phyloP scores from a whole-genome alignment of 2,888 invertebrate species.

The Caenorhabditis doughertyi region DNA sequence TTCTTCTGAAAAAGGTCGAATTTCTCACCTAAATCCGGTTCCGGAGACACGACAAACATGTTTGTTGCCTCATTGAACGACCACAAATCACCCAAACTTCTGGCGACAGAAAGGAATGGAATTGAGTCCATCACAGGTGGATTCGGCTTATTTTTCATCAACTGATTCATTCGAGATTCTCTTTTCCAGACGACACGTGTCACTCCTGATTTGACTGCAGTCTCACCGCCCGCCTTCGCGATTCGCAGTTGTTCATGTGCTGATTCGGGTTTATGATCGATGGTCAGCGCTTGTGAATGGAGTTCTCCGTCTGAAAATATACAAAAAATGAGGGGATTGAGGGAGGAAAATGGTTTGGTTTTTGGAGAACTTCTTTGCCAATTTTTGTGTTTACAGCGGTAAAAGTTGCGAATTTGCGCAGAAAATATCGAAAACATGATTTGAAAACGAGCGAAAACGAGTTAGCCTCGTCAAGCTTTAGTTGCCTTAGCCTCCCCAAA shows the following conservation, averaged over 20 bases:
- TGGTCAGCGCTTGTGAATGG: slow-evolving; percentile 86
- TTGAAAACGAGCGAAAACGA: no score
- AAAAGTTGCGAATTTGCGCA: no score
- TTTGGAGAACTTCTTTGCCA: no score
- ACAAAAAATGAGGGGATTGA: neutral
- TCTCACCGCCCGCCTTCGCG: slow-evolving; percentile 84
- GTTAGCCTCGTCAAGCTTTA: no score
- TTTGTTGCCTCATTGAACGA: slow-evolving; percentile 94
- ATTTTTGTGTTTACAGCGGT: no score
- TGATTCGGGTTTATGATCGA: slow-evolving; percentile 96
- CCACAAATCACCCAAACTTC: slow-evolving; percentile 97
- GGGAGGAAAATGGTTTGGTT: neutral
- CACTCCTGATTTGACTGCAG: slow-evolving; percentile 89
- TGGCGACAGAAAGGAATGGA: slow-evolving; percentile 95
- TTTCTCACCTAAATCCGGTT: slow-evolving; percentile 89
- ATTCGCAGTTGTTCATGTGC: slow-evolving; percentile 91
- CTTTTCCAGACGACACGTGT: slow-evolving; percentile 98
- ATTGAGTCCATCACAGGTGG: slow-evolving; percentile 92
- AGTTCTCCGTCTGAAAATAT: slow-evolving; percentile 40
- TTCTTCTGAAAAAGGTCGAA: neutral
- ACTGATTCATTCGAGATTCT: neutral
- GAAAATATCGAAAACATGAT: no score
- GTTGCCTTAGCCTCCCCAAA: no score
- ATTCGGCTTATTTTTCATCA: slow-evolving; percentile 86
- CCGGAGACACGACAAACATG: slow-evolving; percentile 97